Conservation (phyloP, 2,797 vertebrate species). For the Xenops minutus region DNA sequence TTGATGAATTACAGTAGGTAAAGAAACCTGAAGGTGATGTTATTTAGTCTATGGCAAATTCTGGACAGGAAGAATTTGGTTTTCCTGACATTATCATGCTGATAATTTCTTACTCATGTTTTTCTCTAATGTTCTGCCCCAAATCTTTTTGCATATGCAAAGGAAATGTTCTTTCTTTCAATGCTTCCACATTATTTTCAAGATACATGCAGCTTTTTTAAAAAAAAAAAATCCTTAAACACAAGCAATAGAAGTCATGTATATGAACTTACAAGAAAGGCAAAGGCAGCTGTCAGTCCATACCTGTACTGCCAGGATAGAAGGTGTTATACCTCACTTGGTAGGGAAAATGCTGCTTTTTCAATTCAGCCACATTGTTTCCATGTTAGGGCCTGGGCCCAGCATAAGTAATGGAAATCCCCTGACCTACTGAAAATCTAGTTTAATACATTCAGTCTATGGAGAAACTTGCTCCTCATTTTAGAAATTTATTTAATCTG, state of each 20-base stretch:
- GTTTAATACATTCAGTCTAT: not conserved
- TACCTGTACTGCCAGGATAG: not conserved
- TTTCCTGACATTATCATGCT: not conserved
- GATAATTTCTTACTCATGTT: not conserved
- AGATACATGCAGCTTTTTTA: not conserved
- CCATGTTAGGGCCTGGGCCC: too few species aligned
- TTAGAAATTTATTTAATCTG: not conserved
- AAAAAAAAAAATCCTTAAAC: not conserved
- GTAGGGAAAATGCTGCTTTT: not conserved
- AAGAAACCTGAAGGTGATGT: not conserved
- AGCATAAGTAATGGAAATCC: not conserved
- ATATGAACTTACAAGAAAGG: not conserved
- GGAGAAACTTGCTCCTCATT: not conserved
- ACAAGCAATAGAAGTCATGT: not conserved
- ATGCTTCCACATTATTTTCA: not conserved
- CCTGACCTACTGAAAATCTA: not conserved
- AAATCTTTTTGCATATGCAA: not conserved
- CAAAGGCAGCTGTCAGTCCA: not conserved
- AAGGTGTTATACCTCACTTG: not conserved
- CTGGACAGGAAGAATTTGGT: not conserved
- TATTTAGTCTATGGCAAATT: not conserved
- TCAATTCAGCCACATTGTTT: not conserved
- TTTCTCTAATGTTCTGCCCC: not conserved
- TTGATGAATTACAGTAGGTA: not conserved
- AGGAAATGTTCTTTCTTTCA: not conserved